These are phyloP conservation scores for Enteromius argenteus DNA, from an alignment of 2,797 vertebrate genomes.

Conservation along the genomic window DNA sequence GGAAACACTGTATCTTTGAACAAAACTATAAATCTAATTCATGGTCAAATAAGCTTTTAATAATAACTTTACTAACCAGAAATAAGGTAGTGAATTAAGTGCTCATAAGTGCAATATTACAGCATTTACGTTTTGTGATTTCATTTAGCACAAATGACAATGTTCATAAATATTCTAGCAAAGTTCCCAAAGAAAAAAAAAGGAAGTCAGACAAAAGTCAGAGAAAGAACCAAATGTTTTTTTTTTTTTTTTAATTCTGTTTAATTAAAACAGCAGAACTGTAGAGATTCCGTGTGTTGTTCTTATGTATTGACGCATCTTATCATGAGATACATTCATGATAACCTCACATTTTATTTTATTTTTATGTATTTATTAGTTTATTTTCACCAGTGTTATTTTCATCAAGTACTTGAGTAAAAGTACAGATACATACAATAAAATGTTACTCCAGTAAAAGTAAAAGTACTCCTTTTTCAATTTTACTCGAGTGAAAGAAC, in stretches of 20 bases:
- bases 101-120: neutral
- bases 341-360: neutral
- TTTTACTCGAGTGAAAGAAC: no score
- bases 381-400: no score
- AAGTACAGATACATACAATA: no score
- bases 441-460: no score
- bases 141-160: neutral
- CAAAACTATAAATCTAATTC: neutral
- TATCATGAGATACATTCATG: neutral
- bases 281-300: neutral
- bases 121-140: neutral
- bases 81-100: neutral
- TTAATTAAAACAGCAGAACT: neutral
- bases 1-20: slow-evolving; percentile 8
- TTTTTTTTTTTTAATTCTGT: neutral
- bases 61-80: slow-evolving; percentile 1
- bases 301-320: neutral
- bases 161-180: neutral
- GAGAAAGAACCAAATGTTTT: neutral
- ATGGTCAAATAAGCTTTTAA: neutral
- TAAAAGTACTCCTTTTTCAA: no score
- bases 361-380: no score
- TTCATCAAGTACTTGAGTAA: no score
- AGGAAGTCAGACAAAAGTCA: neutral
- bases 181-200: neutral